Base-by-base conservation (phyloP, 2,113 vertebrate genomes). In the Saguinus imperator region DNA sequence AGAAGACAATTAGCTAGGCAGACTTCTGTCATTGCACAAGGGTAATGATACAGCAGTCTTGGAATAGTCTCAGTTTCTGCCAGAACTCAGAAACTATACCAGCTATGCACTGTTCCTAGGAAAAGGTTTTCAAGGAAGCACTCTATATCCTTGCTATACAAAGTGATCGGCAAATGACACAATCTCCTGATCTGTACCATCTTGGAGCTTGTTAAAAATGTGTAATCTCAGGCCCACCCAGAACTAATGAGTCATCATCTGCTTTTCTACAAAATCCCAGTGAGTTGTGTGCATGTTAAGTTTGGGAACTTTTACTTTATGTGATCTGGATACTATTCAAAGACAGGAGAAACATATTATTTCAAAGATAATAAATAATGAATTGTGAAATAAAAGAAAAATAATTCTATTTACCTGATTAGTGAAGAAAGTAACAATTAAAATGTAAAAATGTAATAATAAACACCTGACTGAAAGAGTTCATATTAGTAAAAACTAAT, bases 391-490 rank as follows among this genome's bases (percentile, higher is more conserved):
- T 58, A 76, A 76, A 32, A 73, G 61, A 16, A 83, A 75, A 90
- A 52, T 58, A 96, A 96, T 87, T 58, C 25, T 23, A 73, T 72
- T 66, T 58, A 29, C 8, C 0, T 72, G 50, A 57, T 9, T 64
- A 75, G 43, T 14, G 55, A 73, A 70, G 58, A 52, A 82, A 25
- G 43, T 72, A 66, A 72, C 20, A 16, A 20, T 82, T 14, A 88
- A 14, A 93, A 66, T 23, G 73, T 83, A 37, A 82, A 87, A 83
- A 50, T 40, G 29, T 45, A 91, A 64, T 40, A 82, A 12, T 25
- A 57, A 70, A 76, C 4, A 86, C 32, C 73, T 61, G n/a, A 20
- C 75, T 68, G 18, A 52, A 86, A 68, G 58, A 55, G 52, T 32
- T 21, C 27, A 6, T 57, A 68, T 83, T 61, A 52, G 43, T 50